Evolutionary conservation across 2,888 invertebrate species (phyloP).

Genomic region (Clitarchus hookeri): DNA sequence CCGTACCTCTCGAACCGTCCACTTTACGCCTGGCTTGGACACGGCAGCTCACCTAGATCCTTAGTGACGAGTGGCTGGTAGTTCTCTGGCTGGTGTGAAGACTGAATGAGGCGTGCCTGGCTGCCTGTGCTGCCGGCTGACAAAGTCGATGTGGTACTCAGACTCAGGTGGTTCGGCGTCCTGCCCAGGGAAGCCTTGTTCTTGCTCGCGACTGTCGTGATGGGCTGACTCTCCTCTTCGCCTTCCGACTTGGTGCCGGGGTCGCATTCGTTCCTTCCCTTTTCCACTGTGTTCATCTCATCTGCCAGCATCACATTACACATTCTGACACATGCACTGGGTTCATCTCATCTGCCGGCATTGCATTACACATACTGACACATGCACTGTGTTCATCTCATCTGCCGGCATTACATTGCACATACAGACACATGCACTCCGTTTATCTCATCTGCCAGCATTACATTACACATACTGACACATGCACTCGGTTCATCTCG

Average conservation of each 20-base stretch:
- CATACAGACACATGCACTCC: too few relatives aligned
- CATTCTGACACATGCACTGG: too few relatives aligned
- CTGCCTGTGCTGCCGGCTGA: slow-evolving; percentile 93
- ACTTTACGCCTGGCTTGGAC: too few relatives aligned
- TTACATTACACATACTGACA: too few relatives aligned
- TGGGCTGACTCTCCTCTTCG: slow-evolving; percentile 78
- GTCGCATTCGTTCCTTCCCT: slow-evolving; percentile 54
- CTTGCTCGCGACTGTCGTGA: slow-evolving; percentile 47
- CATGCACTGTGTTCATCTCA: too few relatives aligned
- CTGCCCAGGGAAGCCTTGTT: slow-evolving; percentile 73
- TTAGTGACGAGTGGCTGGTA: slow-evolving; percentile 87
- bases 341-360: too few relatives aligned
- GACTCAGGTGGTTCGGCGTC: slow-evolving; percentile 90
- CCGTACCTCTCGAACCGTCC: too few relatives aligned
- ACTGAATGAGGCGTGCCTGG: slow-evolving; percentile 90
- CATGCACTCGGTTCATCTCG: too few relatives aligned
- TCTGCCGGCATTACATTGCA: too few relatives aligned
- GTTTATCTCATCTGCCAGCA: too few relatives aligned
- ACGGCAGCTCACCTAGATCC: slow-evolving; percentile 78
- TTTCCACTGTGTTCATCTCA: slow-evolving; percentile 43
- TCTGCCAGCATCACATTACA: background rate
- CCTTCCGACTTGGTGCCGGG: slow-evolving; percentile 85
- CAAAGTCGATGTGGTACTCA: slow-evolving; percentile 92
- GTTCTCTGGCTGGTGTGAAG: slow-evolving; percentile 90
- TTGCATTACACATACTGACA: too few relatives aligned